These are phyloP conservation scores for Bombus superbus DNA, from an alignment of 1,140 invertebrate genomes.

Conservation along the genomic window DNA sequence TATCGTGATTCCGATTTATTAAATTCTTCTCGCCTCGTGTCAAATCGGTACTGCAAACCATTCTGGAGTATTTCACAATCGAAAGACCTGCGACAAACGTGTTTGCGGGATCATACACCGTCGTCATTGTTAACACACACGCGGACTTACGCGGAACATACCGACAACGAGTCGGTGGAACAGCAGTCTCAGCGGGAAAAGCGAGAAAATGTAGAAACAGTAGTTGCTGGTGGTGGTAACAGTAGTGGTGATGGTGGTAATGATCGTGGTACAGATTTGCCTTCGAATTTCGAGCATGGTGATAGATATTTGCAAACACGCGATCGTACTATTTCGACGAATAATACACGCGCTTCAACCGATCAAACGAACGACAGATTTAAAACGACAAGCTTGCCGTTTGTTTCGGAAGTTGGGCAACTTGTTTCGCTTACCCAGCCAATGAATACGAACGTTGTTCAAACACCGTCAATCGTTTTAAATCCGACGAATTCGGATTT, in stretches of 20 bases:
- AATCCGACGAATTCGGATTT: not conserved
- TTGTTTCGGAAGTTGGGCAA: not conserved
- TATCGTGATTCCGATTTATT: not conserved
- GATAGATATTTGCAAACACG: not conserved
- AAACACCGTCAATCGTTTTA: not conserved
- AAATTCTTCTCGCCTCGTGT: not conserved
- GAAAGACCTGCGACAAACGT: too few species aligned
- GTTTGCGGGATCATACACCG: too few species aligned
- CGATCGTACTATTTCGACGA: not conserved
- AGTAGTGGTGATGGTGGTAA: not conserved
- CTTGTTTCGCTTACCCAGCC: not conserved
- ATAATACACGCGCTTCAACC: too few species aligned
- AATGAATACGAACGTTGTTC: not conserved
- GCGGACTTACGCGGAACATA: not conserved
- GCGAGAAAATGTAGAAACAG: not conserved
- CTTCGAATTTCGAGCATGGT: not conserved
- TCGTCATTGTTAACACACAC: not conserved
- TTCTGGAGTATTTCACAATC: too few species aligned
- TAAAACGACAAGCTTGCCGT: not conserved
- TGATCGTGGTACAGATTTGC: not conserved
- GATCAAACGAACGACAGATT: not conserved
- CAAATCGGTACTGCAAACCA: not conserved
- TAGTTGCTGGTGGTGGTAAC: not conserved
- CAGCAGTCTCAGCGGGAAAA: not conserved
- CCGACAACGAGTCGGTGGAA: not conserved